These are phyloP conservation scores for Leucoptera coffeella DNA, from an alignment of 2,888 invertebrate species.

Conservation along the genomic window DNA sequence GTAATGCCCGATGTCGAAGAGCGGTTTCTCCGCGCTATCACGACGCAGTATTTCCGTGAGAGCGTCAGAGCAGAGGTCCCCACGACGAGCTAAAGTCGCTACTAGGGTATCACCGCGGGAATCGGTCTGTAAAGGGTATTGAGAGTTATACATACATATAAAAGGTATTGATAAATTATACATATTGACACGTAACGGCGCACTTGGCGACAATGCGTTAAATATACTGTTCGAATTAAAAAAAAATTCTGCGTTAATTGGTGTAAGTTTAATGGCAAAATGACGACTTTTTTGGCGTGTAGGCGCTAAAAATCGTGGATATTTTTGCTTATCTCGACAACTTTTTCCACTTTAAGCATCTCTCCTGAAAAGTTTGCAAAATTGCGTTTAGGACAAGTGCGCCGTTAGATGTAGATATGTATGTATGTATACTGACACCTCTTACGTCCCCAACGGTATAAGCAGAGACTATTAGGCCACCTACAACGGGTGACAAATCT, in stretches of 20 bases:
- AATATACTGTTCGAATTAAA: background rate
- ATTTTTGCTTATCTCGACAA: background rate
- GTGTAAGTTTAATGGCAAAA: background rate
- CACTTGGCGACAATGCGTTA: background rate
- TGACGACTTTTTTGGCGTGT: no score
- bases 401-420: no score
- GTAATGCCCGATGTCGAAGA: conserved; percentile 23
- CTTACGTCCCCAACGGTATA: no score
- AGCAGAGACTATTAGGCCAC: no score
- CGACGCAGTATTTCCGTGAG: conserved; percentile 15
- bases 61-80: conserved; percentile 17
- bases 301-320: background rate
- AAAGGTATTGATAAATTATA: background rate
- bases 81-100: conserved; percentile 25
- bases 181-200: no score
- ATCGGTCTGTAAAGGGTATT: conserved; percentile 17
- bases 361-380: no score
- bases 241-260: background rate
- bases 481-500: no score
- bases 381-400: no score
- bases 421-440: no score
- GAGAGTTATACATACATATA: background rate
- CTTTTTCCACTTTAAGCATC: no score
- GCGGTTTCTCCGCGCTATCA: conserved; percentile 11
- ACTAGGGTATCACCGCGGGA: conserved; percentile 24